Conservation (phyloP, 2,888 invertebrate species). For the Nowickia ferox region DNA sequence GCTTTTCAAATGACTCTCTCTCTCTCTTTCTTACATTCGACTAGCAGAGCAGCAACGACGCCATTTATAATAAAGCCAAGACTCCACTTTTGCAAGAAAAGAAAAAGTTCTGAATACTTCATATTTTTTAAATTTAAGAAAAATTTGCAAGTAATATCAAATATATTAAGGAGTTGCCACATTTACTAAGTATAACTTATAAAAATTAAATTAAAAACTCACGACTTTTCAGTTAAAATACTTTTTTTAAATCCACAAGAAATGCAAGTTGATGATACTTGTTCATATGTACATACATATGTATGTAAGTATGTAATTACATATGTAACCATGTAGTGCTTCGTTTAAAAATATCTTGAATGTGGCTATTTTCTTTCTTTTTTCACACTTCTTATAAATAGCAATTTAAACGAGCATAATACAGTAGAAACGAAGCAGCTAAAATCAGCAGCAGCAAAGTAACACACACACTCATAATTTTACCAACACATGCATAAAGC, state of each 20-base stretch:
- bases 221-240: not conserved
- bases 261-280: slow-evolving; percentile 1
- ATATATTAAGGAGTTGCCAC: slow-evolving; percentile 38
- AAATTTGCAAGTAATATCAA: slow-evolving; percentile 42
- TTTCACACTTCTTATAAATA: slow-evolving; percentile 73
- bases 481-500: slow-evolving; percentile 20
- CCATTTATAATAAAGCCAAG: slow-evolving; percentile 60
- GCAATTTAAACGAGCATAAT: slow-evolving; percentile 69
- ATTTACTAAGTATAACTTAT: slow-evolving; percentile 26
- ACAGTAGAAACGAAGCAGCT: slow-evolving; percentile 33
- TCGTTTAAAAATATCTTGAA: not conserved
- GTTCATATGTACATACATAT: not conserved
- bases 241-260: slow-evolving; percentile 31
- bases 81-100: slow-evolving; percentile 21
- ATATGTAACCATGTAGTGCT: not conserved
- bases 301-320: too few species aligned
- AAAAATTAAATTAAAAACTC: slow-evolving; percentile 33
- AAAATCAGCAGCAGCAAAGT: slow-evolving; percentile 56
- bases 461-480: slow-evolving; percentile 59
- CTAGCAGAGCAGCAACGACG: slow-evolving; percentile 58
- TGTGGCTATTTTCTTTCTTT: not conserved
- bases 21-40: slow-evolving; percentile 19
- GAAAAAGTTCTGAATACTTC: slow-evolving; percentile 20
- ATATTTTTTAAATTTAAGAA: slow-evolving; percentile 28
- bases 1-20: slow-evolving; percentile 14